These are phyloP conservation scores for Polypedilum pembai DNA, from an alignment of 1,140 invertebrate genomes.

Conservation along the genomic window DNA sequence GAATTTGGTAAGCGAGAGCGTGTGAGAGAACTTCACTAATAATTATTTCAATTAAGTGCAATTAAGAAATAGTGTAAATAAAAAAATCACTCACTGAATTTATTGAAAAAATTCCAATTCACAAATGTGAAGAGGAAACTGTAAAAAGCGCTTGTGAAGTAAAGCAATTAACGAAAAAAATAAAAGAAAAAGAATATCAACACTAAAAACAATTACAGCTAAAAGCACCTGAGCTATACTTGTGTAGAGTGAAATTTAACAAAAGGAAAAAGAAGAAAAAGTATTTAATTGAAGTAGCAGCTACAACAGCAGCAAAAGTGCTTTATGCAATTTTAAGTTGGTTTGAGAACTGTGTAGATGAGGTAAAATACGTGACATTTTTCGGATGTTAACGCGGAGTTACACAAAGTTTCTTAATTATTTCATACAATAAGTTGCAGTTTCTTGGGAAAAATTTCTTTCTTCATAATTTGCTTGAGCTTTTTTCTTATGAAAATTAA, in stretches of 20 bases:
- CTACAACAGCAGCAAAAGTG: background rate
- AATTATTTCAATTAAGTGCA: slow-evolving; percentile 4
- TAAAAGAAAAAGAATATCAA: background rate
- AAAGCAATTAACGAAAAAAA: slow-evolving; percentile 13
- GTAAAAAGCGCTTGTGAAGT: background rate
- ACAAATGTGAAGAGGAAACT: background rate
- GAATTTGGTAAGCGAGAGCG: background rate
- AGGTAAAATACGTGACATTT: slow-evolving; percentile 17
- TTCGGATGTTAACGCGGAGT: background rate
- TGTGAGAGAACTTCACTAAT: background rate
- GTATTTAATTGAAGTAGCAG: background rate
- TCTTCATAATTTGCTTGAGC: background rate
- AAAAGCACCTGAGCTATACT: background rate
- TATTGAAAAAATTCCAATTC: background rate
- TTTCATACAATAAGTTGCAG: background rate
- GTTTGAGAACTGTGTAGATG: background rate
- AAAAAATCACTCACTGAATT: background rate
- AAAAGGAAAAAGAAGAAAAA: background rate
- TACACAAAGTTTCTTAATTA: background rate
- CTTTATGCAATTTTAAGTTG: background rate
- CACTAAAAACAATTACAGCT: background rate
- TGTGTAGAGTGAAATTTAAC: background rate
- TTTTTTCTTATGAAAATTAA: background rate
- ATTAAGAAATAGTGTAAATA: slow-evolving; percentile 3
- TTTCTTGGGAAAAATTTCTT: background rate